Base-by-base conservation (phyloP, 2,113 vertebrate genomes). In the Holacanthus passer region DNA sequence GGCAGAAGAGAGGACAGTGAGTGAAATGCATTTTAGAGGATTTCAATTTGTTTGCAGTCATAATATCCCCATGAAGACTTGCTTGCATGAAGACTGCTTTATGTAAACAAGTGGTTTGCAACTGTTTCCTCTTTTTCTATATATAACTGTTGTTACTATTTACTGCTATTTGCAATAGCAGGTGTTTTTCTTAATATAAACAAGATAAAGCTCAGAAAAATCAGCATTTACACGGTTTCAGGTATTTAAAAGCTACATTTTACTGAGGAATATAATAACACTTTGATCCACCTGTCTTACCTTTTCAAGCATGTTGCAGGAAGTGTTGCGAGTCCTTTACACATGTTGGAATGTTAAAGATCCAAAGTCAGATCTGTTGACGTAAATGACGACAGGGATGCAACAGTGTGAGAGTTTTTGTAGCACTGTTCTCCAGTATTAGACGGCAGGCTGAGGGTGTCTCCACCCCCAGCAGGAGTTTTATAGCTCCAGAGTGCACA, bases 281-380 rank as follows among this genome's bases (percentile, higher is more conserved):
- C 5, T 17, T 77, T 19, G 13, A 31, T 50, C 27, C 24, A 67
- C 66, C 6, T 43, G 39, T 59, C 95, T 93, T 96, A 99, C 98
- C 97, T 97, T 96, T 96, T 97, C 85, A 99, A 90, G 94, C 98
- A 99, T 83, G 97, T 97, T 45, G 97, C 96, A 41, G 97, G 97
- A 64, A 98, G 96, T 0, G 96, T 96, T 32, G 97, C 96, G 0
- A 99, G 97, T 92, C 98, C 97, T 90, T 97, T 97, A 90, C 98
- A 99, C 98, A 99, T 99, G 89, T 86, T 95, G 88, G 1, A 43
- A 35, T 3, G 29, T 48, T 69, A 84, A 50, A 76, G 63, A 81
- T 89, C 86, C 80, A 70, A 64, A 82, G 56, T 81, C 59, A 48
- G 53, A 14, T 0, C 13, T 50, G 37, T 13, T 55, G 52, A 8